A percentile compares a stretch with the other conserved stretches of the same genome.
These are phyloP conservation scores for Athalia circularis DNA, from an alignment of 2,888 invertebrate species.

Conservation along the genomic window DNA sequence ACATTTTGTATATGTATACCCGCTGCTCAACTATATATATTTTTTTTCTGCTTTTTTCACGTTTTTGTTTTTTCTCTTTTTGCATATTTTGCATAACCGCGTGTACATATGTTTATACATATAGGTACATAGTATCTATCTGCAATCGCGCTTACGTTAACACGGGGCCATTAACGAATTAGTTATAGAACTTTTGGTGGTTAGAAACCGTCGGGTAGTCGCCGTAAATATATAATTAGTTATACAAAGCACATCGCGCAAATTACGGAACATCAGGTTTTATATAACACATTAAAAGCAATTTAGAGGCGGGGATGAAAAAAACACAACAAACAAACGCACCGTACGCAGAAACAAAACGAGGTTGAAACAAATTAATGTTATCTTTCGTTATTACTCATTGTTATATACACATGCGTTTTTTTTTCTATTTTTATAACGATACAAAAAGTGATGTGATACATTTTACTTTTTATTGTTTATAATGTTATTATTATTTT, in stretches of 20 bases:
- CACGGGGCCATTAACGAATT: constrained; percentile 10
- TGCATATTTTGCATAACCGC: background rate
- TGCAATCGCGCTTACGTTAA: background rate
- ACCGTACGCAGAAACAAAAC: too few species aligned
- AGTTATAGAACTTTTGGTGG: constrained; percentile 14
- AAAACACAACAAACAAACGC: too few species aligned
- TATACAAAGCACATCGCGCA: background rate
- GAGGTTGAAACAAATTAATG: too few species aligned
- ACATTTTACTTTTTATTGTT: too few species aligned
- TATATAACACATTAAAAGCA: background rate
- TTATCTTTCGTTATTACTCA: too few species aligned
- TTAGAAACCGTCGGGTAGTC: background rate
- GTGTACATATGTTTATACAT: background rate
- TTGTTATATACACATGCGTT: too few species aligned
- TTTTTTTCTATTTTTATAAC: too few species aligned
- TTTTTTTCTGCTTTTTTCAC: background rate
- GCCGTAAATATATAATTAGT: constrained; percentile 4
- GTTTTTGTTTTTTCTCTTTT: background rate
- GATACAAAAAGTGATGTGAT: too few species aligned
- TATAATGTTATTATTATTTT: too few species aligned
- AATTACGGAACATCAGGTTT: background rate
- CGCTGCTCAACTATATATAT: background rate
- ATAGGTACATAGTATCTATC: background rate
- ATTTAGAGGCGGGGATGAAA: too few species aligned
- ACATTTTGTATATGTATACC: background rate